Base-by-base conservation (phyloP, 2,888 invertebrate species). In the Nephrotoma guestfalica region DNA sequence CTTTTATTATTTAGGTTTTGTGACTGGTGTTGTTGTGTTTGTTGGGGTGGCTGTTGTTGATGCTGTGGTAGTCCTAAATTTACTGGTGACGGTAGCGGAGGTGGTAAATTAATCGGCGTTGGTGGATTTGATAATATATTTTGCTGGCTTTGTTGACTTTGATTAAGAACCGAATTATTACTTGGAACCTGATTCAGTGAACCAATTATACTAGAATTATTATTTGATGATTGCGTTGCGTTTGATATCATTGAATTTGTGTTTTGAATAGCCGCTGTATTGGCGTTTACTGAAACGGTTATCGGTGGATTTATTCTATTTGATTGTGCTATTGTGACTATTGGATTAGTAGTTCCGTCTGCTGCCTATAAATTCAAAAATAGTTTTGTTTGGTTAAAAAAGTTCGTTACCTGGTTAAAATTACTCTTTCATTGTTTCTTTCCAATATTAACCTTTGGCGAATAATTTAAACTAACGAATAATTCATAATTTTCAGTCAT, bases 331-430 rank as follows among this genome's bases (percentile, higher is more conserved):
- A 51, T 86, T 15, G 86, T 42, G 9, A 47, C 71, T 88, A 88
- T 90, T 90, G 42, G 90, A 89, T 18, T 92, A 89, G 92, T 93
- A 88, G 90, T 91, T 87, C 71, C 71, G 18, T 71, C 71, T 30
- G 71, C 7, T 9, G 30, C 71, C 71, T 71, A 9, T 9, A 71
- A 71, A 43, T 30, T 3, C 30, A 30, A 30, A 30, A 30, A 30
- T 30, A 30, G 2, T 30, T 30, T 30, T 30, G 30, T 30, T 30
- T 30, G 30, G 30, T 30, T 30, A 30, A 30, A 30, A 30, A 30
- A 30, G 3, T 30, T 3, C 30, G 3, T 30, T 30, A 30, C 2
- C 3, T 30, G 1, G 30, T 30, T 30, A 30, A 30, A 30, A 30
- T 30, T 30, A 30, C 30, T 30, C 30, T 30, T 30, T 30, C 30